These are phyloP conservation scores for Leptobrachium leishanense DNA, from an alignment of 2,113 vertebrate species.

Conservation along the genomic window DNA sequence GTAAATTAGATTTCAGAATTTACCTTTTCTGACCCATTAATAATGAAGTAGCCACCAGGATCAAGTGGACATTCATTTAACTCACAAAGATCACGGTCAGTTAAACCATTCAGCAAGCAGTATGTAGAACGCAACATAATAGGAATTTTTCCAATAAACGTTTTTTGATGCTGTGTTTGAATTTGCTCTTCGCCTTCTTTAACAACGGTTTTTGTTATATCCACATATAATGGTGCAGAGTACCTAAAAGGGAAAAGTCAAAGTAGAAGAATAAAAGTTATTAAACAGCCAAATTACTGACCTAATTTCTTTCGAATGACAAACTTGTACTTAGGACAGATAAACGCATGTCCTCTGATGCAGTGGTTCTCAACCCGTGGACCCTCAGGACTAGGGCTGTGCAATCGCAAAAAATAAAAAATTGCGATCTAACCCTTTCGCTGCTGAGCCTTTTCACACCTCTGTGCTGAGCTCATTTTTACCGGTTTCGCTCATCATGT, in stretches of 20 bases:
- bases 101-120: conserved; percentile 90
- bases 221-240: conserved; percentile 94
- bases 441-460: too few relatives aligned
- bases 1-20: background rate
- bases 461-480: too few relatives aligned
- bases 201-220: conserved; percentile 98
- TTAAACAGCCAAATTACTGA: too few relatives aligned
- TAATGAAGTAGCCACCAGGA: conserved; percentile 97
- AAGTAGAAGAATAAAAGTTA: too few relatives aligned
- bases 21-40: conserved; percentile 98
- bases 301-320: background rate
- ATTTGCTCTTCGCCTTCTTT: conserved; percentile 96
- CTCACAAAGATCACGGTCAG: conserved; percentile 93
- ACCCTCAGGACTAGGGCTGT: too few relatives aligned
- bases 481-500: too few relatives aligned
- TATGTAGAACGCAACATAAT: conserved; percentile 98
- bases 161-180: conserved; percentile 97
- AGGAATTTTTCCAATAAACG: conserved; percentile 97
- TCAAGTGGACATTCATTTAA: conserved; percentile 96
- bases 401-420: too few relatives aligned
- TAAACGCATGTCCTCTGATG: background rate
- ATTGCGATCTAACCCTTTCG: too few relatives aligned
- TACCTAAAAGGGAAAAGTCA: conserved; percentile 69
- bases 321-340: background rate
- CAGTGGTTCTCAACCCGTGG: too few relatives aligned